Evolutionary conservation across 1,140 invertebrate genomes (phyloP), one percentile per base, ranked within the genome.

Genomic region (Lerema accius): DNA sequence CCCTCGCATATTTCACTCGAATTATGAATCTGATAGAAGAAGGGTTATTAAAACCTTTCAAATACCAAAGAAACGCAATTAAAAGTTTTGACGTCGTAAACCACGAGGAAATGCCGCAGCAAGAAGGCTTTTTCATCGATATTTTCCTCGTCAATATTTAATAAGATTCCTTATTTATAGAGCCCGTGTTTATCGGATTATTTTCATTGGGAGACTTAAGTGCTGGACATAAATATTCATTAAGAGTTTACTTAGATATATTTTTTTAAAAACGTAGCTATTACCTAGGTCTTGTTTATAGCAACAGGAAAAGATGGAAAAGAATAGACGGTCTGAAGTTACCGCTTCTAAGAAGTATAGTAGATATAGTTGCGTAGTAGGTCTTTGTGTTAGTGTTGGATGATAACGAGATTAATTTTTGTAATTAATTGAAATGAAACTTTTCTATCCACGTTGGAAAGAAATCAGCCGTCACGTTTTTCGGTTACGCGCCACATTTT

Each of bases 31-130:
- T 35, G 28, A 32, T 32, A 56, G 10, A 56, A 53, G 50, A 55
- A 61, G 45, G 51, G 42, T 42, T 66, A 55, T 61, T 61, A 45
- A 77, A 56, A 60, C 69, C 63, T 63, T 66, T 71, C 56, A 62
- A 71, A 73, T 74, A 71, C 67, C 76, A 71, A 74, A 71, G 69
- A 59, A 67, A 67, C 63, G 64, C 69, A 79, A 79, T 79, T 76
- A 76, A 76, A 79, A 79, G 48, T 79, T 79, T 66, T 51, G 56
- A 65, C 65, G 58, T 46, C 64, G 67, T 59, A 59, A 70, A 66
- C 68, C 63, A 55, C 60, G 48, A 55, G 28, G 50, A 50, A 51
- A 62, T 50, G 46, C 61, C 55, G 39, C 28, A 14, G 32, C 60
- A 71, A 61, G 43, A 64, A 63, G 59, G 59, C 32, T 63, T 15